A percentile compares a stretch with the other conserved stretches of the same genome.
Conservation (phyloP, 2,888 invertebrate genomes). For the Xestia ashworthii region DNA sequence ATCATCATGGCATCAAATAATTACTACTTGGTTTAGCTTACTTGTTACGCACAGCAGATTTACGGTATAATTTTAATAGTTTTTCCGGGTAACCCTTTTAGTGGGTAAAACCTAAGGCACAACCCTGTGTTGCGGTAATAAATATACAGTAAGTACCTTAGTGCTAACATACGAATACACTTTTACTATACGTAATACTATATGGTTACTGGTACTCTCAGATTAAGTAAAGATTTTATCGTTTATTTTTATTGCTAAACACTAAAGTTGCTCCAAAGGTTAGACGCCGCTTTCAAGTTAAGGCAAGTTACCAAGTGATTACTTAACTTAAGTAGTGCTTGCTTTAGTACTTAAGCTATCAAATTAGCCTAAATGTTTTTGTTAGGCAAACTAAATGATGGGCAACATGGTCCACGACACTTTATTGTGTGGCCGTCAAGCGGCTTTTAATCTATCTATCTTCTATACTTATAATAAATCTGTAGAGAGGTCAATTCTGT, state of each 20-base stretch:
- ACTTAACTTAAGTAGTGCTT: slow-evolving; percentile 26
- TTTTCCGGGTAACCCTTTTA: no score
- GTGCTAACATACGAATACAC: background rate
- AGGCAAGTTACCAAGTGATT: slow-evolving; percentile 20
- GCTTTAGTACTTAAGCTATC: slow-evolving; percentile 17
- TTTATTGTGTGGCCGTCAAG: no score
- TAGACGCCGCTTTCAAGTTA: slow-evolving; percentile 15
- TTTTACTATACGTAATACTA: background rate
- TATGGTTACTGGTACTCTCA: background rate
- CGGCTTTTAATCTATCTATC: background rate
- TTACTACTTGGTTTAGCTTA: background rate
- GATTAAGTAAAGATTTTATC: slow-evolving; percentile 37
- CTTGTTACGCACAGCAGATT: background rate
- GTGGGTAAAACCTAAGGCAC: background rate
- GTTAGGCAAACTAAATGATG: background rate
- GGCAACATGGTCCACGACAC: no score
- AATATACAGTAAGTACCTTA: background rate
- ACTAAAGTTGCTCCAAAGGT: slow-evolving; percentile 41
- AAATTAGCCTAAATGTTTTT: slow-evolving; percentile 10
- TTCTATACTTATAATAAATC: no score
- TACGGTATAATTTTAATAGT: background rate
- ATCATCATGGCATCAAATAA: no score
- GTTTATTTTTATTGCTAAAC: slow-evolving; percentile 45
- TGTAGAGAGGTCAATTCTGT: no score
- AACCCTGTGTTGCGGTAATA: background rate